Conservation (phyloP, 2,888 invertebrate species). For the Nowickia ferox region DNA sequence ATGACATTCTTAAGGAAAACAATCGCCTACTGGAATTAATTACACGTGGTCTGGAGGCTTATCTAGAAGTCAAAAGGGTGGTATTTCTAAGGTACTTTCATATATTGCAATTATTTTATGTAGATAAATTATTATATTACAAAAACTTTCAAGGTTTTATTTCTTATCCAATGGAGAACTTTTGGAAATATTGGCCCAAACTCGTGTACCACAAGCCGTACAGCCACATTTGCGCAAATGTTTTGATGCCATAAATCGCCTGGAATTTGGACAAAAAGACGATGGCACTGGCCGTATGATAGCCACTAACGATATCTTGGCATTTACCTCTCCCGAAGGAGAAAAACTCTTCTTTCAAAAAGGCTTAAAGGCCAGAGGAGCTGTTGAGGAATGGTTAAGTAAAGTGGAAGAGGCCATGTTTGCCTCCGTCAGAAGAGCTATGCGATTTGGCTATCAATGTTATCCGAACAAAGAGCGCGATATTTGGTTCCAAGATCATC, state of each 20-base stretch:
- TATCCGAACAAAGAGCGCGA: constrained; percentile 86
- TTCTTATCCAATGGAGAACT: constrained; percentile 95
- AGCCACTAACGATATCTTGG: constrained; percentile 91
- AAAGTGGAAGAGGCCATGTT: constrained; percentile 97
- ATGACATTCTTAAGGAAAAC: constrained; percentile 88
- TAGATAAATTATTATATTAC: background rate
- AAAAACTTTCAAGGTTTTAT: constrained; percentile 85
- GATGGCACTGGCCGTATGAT: constrained; percentile 84
- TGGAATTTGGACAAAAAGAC: constrained; percentile 89
- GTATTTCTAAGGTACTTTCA: constrained; percentile 88
- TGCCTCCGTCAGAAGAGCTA: constrained; percentile 88
- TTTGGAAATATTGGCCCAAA: constrained; percentile 95
- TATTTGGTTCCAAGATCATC: constrained; percentile 87
- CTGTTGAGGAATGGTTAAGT: constrained; percentile 95
- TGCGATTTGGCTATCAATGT: constrained; percentile 90
- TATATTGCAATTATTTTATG: too few relatives aligned
- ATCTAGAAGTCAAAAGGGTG: constrained; percentile 93
- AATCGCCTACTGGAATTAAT: constrained; percentile 93
- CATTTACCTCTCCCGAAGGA: constrained; percentile 95
- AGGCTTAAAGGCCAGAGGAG: constrained; percentile 93
- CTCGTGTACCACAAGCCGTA: constrained; percentile 93
- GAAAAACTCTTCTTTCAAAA: constrained; percentile 91
- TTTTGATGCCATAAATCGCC: constrained; percentile 91
- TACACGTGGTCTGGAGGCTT: constrained; percentile 94
- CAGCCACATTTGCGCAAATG: constrained; percentile 95